Evolutionary conservation across 2,113 vertebrate species (phyloP), one percentile per base, ranked within the genome.

Genomic region (Pelobates fuscus): DNA sequence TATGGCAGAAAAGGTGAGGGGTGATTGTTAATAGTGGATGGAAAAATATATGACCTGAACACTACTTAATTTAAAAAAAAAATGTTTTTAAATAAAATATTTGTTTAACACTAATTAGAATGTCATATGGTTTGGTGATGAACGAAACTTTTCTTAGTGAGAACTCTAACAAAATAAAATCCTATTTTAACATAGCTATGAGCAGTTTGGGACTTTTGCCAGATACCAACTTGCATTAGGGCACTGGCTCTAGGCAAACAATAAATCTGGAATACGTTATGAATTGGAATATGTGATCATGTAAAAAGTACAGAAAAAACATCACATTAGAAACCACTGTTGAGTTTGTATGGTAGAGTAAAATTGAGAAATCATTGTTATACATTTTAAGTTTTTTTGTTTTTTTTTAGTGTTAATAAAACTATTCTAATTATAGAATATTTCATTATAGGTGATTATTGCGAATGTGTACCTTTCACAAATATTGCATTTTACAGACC

Each of bases 101-200:
- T 61, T 29, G 15, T 27, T 62, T 62, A 62, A 62, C 30, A 62
- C n/a, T 62, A 62, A 37, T 32, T 32, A 62, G 29, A 29, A 62
- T 32, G n/a, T 32, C 60, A 32, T 32, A 55, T 55, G 52, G 52
- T 23, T 55, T 55, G 17, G 18, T n/a, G 30, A 62, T 62, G 27
- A n/a, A 62, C 7, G 3, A 55, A 55, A 55, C 8, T 17, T 21
- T 55, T 55, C n/a, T 21, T 55, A 4, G n/a, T 5, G 29, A 62
- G 60, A 62, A 62, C 15, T 32, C 32, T 6, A 32, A 10, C 18
- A 32, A n/a, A 32, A 32, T 27, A 62, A 62, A 26, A 32, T 62
- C 15, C 14, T 17, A 55, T 30, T 62, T 30, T 15, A 62, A 24
- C 17, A 11, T 62, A 37, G 18, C 29, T 23, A 8, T 32, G 17